Evolutionary conservation across 2,113 vertebrate genomes (phyloP).

Genomic region (Tinamus guttatus): DNA sequence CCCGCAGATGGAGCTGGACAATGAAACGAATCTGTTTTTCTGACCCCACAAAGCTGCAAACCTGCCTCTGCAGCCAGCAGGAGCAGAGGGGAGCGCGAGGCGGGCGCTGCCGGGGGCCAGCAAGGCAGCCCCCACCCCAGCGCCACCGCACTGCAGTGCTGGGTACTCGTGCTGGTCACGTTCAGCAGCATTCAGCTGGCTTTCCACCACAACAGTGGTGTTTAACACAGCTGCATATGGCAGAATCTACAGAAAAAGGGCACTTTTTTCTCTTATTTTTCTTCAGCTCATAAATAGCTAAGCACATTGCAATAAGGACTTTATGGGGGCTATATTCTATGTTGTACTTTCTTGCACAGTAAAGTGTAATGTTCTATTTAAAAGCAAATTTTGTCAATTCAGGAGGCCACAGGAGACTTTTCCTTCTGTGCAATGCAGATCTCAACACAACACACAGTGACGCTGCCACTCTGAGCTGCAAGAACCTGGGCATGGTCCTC

Average conservation of each 20-base stretch:
- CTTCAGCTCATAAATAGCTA: background rate
- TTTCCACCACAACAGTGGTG: background rate
- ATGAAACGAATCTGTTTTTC: background rate
- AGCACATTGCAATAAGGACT: background rate
- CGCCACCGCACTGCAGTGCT: background rate
- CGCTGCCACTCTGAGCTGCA: background rate
- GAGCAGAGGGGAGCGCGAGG: background rate
- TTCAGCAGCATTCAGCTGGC: background rate
- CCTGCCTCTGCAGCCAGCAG: background rate
- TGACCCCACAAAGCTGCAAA: background rate
- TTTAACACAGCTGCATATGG: background rate
- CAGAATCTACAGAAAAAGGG: background rate
- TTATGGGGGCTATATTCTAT: background rate
- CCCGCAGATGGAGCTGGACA: background rate
- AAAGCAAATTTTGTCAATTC: background rate
- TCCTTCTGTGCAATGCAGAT: too few species aligned
- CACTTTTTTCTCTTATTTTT: background rate
- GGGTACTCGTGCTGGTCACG: background rate
- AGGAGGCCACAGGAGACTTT: background rate
- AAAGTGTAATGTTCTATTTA: background rate
- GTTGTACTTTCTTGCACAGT: background rate
- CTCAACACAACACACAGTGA: rapidly evolving
- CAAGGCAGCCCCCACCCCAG: rapidly evolving
- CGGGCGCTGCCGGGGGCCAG: background rate
- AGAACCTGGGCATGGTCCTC: background rate